Percentiles rank a stretch among this genome's conserved stretches.
Evolutionary conservation across 1,140 invertebrate species (phyloP).

Genomic region (Phymorhynchus buccinoides): DNA sequence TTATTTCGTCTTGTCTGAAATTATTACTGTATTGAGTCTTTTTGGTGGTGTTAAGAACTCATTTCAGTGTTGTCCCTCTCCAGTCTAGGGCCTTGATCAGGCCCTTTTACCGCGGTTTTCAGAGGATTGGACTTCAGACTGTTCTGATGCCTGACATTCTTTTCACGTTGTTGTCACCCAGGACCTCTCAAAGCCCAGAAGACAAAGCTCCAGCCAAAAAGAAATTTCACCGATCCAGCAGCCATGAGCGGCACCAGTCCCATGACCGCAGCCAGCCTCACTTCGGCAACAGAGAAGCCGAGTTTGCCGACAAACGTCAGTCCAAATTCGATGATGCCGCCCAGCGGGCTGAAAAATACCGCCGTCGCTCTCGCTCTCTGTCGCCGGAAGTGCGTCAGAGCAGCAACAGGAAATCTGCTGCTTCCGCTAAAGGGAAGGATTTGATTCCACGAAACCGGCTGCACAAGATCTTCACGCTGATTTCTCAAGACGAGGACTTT

Average conservation of each 20-base stretch:
- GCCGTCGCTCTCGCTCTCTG: background rate
- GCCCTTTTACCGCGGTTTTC: too few species aligned
- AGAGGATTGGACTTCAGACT: too few species aligned
- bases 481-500: constrained; percentile 6
- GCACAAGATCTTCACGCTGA: constrained; percentile 29
- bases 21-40: too few species aligned
- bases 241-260: background rate
- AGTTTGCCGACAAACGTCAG: background rate
- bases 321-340: background rate
- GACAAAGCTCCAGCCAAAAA: background rate
- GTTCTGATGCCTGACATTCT: too few species aligned
- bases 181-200: background rate
- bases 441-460: constrained; percentile 19
- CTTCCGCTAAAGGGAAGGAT: background rate
- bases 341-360: background rate
- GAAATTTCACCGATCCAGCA: background rate
- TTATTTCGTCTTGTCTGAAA: too few species aligned
- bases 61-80: too few species aligned
- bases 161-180: background rate
- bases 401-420: background rate
- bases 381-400: background rate
- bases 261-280: background rate
- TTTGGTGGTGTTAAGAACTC: too few species aligned
- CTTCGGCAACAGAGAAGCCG: background rate
- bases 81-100: too few species aligned